Evolutionary conservation across 2,888 invertebrate genomes (phyloP), one percentile per base, ranked within the genome.

Genomic region (Tetranychus piercei): DNA sequence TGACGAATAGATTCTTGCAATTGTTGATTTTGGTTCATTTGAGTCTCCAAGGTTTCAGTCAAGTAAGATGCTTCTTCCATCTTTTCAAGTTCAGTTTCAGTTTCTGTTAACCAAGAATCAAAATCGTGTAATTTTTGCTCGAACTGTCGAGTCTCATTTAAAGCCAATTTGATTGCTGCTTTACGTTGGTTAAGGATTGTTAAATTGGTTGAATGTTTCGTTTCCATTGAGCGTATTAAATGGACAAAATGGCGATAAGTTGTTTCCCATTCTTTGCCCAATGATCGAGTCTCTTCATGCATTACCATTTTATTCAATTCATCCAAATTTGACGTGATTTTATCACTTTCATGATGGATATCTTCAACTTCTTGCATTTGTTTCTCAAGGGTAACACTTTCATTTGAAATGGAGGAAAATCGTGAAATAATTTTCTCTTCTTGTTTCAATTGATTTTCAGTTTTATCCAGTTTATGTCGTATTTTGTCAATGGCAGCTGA

Each of bases 51-150:
- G 11, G 20, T 69, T 69, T 69, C 69, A 5, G 69, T 23, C 8
- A 69, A 20, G 20, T 23, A 69, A 69, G 22, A 23, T 6, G 69
- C 69, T 20, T 69, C 69, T 8, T 69, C 69, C 11, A 69, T 9
- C 22, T 69, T 69, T 69, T 20, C 20, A 20, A 69, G 20, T 20
- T n/a, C 6, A 20, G 11, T 11, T 22, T 69, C 69, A n/a, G 22
- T 69, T 22, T 20, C 20, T n/a, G n/a, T 23, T 22, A 69, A 2
- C 69, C 69, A 69, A 11, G 8, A 23, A 20, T 69, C 69, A 69
- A 69, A 69, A 20, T 69, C 69, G 20, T n/a, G n/a, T 7, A 69
- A 23, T 69, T 69, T 23, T 69, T 34, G n/a, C 34, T 69, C 69
- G 23, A 23, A 69, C 1, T n/a, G 11, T 69, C 69, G 69, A 22